Conservation (phyloP, 2,113 vertebrate species). For the Cochlearius cochlearius region DNA sequence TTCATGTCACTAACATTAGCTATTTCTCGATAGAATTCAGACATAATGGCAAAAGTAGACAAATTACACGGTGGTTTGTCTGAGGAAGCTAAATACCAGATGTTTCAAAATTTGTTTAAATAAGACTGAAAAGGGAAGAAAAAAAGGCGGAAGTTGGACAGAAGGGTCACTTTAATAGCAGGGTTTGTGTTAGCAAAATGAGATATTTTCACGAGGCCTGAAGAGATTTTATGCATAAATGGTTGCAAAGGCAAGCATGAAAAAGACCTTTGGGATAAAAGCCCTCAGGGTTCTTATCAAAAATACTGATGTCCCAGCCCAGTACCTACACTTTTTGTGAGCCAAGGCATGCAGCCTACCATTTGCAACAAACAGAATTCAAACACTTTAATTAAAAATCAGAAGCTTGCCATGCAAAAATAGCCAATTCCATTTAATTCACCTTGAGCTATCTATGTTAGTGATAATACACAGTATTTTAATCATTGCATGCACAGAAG, state of each 20-base stretch:
- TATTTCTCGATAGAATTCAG: background rate
- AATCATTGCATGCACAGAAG: background rate
- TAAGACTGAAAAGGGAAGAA: background rate
- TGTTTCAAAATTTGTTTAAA: background rate
- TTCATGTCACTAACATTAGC: background rate
- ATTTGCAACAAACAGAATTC: background rate
- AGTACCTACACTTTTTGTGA: background rate
- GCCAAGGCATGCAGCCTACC: background rate
- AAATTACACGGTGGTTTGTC: background rate
- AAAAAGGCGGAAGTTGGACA: background rate
- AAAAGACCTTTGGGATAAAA: background rate
- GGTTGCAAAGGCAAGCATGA: background rate
- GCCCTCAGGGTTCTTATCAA: background rate
- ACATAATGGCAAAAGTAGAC: background rate
- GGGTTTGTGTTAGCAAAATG: background rate
- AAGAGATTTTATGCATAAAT: background rate
- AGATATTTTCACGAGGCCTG: background rate
- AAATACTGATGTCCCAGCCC: background rate
- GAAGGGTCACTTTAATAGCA: background rate
- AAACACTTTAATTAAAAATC: background rate
- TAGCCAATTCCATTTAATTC: background rate
- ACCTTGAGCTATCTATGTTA: background rate
- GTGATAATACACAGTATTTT: background rate
- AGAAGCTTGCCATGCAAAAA: background rate
- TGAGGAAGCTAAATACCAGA: background rate